These are phyloP conservation scores for Tympanuchus pallidicinctus DNA, from an alignment of 2,113 vertebrate species.

Conservation along the genomic window DNA sequence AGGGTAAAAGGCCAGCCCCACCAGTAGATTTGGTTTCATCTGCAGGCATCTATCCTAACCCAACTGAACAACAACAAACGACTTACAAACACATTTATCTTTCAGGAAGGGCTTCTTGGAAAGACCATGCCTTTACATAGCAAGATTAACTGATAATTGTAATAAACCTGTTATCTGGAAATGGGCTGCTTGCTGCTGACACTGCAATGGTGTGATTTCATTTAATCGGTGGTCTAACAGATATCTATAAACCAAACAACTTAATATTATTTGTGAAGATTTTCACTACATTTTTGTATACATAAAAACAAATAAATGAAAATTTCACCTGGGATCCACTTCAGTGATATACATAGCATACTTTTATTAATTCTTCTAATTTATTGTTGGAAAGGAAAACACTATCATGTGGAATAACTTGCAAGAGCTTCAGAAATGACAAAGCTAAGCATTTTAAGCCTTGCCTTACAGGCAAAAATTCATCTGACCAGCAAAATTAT, in stretches of 20 bases:
- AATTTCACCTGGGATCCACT: not conserved
- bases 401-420: not conserved
- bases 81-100: constrained; percentile 24
- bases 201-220: not conserved
- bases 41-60: not conserved
- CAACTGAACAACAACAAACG: not conserved
- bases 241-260: not conserved
- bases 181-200: not conserved
- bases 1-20: not conserved
- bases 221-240: not conserved
- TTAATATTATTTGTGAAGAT: not conserved
- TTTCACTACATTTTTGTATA: not conserved
- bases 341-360: not conserved
- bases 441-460: not conserved
- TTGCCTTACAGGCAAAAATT: not conserved
- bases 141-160: not conserved
- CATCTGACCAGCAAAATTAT: not conserved
- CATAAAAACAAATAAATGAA: not conserved
- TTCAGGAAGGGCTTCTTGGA: not conserved
- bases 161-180: not conserved
- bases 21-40: not conserved
- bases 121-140: not conserved
- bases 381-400: not conserved
- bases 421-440: not conserved
- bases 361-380: not conserved